Evolutionary conservation across 2,888 invertebrate genomes (phyloP), one percentile per base, ranked within the genome.

Genomic region (Latheticus oryzae): DNA sequence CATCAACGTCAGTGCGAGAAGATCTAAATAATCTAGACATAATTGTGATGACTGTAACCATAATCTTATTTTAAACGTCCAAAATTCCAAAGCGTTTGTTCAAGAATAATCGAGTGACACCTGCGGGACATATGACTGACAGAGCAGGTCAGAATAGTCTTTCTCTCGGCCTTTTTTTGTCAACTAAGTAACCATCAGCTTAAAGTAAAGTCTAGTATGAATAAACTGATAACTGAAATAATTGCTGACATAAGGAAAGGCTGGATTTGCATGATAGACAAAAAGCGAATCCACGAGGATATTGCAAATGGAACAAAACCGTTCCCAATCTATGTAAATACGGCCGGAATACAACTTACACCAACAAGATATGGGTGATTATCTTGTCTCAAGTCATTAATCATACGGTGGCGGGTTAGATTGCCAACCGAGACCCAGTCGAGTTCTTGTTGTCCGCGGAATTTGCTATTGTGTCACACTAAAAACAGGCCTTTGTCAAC

Each of bases 331-430:
- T 43, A 58, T 58, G 58, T 58, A 58, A 58, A 58, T 58, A 58
- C 53, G 48, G 35, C 8, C 35, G 48, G 42, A 58, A 58, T 58
- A 58, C 65, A 65, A 67, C 61, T 63, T 65, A 50, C 56, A 60
- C 60, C 57, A 67, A 64, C 64, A 61, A 64, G 67, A 67, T 67
- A 67, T 63, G 64, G 65, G 66, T 66, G 68, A 67, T 68, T 67
- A 67, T 67, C 66, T 69, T 69, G 65, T 69, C 64, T 63, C 50
- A 52, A 24, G 42, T 51, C 64, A 66, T 67, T 67, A 69, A 67
- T 69, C 67, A 69, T 61, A 51, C 48, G 51, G 58, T 61, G 50
- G 61, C 48, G 64, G 62, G 56, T 65, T 61, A 63, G 60, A 64
- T 64, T 66, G 61, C 61, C 42, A 28, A 23, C 45, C 38, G 33